phyloP scores from a whole-genome alignment of 1,140 invertebrate genomes.

The Zaprionus vittiger region DNA sequence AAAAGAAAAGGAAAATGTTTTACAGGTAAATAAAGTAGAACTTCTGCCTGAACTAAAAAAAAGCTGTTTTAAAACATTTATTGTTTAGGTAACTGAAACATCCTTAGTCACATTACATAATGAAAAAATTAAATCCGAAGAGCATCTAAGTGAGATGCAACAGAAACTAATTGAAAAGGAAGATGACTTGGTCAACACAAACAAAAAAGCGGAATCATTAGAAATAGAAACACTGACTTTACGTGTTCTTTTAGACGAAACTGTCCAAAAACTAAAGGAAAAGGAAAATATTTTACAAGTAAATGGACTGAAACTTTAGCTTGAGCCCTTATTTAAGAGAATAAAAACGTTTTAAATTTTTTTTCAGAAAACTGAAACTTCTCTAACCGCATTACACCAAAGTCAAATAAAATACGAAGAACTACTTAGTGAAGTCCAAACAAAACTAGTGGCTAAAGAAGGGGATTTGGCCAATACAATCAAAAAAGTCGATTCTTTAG shows the following conservation, averaged over 20 bases:
- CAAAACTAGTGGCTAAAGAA: constrained; percentile 39
- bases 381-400: constrained; percentile 33
- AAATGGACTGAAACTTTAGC: background rate
- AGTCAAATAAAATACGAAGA: constrained; percentile 37
- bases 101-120: constrained; percentile 31
- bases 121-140: constrained; percentile 33
- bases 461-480: constrained; percentile 46
- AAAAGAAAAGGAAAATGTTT: constrained; percentile 26
- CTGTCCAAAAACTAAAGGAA: constrained; percentile 19
- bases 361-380: constrained; percentile 31
- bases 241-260: constrained; percentile 24
- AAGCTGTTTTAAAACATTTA: background rate
- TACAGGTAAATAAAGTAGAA: constrained; percentile 18
- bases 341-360: background rate
- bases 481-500: constrained; percentile 36
- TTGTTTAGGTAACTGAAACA: constrained; percentile 32
- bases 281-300: constrained; percentile 46
- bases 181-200: constrained; percentile 41
- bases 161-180: constrained; percentile 42
- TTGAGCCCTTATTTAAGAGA: background rate
- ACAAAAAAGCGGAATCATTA: constrained; percentile 37
- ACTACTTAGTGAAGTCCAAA: constrained; percentile 37
- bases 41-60: background rate
- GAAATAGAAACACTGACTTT: constrained; percentile 10
- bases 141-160: constrained; percentile 43